Evolutionary conservation across 2,888 invertebrate species (phyloP).

Genomic region (Aporophyla lueneburgensis): DNA sequence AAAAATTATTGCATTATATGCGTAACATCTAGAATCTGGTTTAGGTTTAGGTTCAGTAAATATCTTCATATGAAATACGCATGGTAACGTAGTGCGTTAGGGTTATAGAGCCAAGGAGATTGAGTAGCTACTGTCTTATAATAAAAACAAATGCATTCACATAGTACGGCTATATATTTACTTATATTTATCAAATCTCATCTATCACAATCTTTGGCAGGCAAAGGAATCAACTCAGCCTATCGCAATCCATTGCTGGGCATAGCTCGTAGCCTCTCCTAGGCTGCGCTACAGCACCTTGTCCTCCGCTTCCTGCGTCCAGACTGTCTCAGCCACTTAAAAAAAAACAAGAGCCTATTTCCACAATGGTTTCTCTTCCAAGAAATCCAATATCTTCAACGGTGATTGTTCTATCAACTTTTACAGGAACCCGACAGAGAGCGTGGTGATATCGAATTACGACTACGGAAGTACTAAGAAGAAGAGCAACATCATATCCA

Average conservation of each 20-base stretch:
- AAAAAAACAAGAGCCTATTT: background rate
- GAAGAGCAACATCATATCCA: conserved; percentile 84
- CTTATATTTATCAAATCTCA: background rate
- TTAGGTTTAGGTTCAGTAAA: background rate
- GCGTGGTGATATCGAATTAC: conserved; percentile 89
- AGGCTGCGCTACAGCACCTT: too few species aligned
- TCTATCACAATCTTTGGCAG: background rate
- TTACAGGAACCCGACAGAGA: conserved; percentile 88
- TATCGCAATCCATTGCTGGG: background rate
- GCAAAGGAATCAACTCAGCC: too few species aligned
- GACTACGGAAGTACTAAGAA: conserved; percentile 88
- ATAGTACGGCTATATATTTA: background rate
- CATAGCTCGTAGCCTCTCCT: background rate
- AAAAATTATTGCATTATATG: background rate
- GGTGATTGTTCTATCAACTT: conserved; percentile 80
- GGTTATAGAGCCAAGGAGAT: too few species aligned
- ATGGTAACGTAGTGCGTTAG: background rate
- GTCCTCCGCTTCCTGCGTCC: too few species aligned
- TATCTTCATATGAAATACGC: background rate
- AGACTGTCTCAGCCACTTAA: background rate
- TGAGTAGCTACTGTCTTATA: background rate
- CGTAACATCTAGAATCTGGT: conserved; percentile 1
- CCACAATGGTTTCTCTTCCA: background rate
- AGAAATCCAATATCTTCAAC: conserved; percentile 64
- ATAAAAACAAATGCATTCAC: background rate